phyloP scores from a whole-genome alignment of 2,113 vertebrate species.

The Sigmodon hispidus region DNA sequence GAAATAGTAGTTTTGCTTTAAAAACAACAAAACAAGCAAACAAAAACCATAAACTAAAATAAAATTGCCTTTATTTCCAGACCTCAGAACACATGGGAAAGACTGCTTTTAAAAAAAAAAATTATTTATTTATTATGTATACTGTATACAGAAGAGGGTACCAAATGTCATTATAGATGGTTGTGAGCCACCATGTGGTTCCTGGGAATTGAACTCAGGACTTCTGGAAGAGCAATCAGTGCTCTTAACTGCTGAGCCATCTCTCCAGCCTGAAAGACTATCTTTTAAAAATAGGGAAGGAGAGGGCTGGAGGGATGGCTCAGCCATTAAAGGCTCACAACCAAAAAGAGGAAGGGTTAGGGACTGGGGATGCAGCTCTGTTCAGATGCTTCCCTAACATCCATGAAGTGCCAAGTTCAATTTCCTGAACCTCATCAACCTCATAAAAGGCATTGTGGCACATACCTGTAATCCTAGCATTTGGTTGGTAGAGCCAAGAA shows the following conservation, averaged over 20 bases:
- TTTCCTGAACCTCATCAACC: background rate
- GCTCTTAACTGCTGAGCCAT: no score
- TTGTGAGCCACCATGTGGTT: no score
- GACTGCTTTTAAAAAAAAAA: background rate
- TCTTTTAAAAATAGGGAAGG: background rate
- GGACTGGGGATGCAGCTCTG: background rate
- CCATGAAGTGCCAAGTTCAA: background rate
- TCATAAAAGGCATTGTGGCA: background rate
- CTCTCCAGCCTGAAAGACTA: no score
- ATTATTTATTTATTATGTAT: no score
- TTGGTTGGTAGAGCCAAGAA: background rate
- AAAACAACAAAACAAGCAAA: background rate
- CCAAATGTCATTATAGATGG: no score
- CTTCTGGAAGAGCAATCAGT: no score
- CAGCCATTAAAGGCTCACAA: background rate
- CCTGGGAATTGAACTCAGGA: no score
- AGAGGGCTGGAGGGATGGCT: background rate
- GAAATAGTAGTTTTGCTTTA: background rate
- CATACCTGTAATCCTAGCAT: background rate
- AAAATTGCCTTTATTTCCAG: conserved; percentile 20
- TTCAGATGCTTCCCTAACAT: background rate
- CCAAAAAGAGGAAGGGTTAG: no score
- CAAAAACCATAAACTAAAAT: background rate
- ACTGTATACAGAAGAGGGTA: no score
- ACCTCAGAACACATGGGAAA: background rate